Evolutionary conservation across 2,888 invertebrate genomes (phyloP), one percentile per base, ranked within the genome.

Genomic region (Stratiomys singularior): DNA sequence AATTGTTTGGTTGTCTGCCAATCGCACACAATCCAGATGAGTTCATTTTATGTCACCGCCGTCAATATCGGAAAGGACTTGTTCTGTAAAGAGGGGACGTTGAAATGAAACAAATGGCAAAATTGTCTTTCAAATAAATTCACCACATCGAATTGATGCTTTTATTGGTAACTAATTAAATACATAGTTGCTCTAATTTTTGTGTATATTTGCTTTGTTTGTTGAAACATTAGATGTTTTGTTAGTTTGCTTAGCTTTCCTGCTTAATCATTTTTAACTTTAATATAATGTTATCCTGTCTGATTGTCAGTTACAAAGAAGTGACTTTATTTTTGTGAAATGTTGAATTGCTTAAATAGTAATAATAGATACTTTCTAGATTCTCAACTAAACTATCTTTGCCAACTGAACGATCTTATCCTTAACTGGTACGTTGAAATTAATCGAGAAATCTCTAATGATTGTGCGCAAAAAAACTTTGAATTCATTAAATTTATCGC

Each of bases 231-330:
- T 5, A 5, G 64, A 23, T 3, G 3, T 28, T 28, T 23, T 28
- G 11, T 25, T 28, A 13, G n/a, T 11, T 28, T 28, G 21, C 60
- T 52, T 52, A 52, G 52, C 5, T 60, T 23, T 60, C 15, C 15
- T 13, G 52, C 52, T 9, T 13, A 9, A 60, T 23, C 23, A 5
- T 60, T 18, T 64, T 7, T 28, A 30, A n/a, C 15, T 64, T 30
- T 64, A 64, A 7, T 28, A 11, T 64, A 3, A 64, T 13, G n/a
- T 28, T 64, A 60, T 64, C 64, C 52, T 47, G 47, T 71, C 47
- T 71, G 69, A 71, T 71, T 71, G 69, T 71, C 69, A 52, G 30
- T 71, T 37, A 71, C 69, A 71, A n/a, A 27, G 18, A 67, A 67
- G 46, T 67, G 21, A 67, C 37, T 30, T 44, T 23, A 18, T 60